A percentile compares a stretch with the other conserved stretches of the same genome.
These are phyloP conservation scores for Mamestra configurata DNA, from an alignment of 1,140 invertebrate species.

Conservation along the genomic window DNA sequence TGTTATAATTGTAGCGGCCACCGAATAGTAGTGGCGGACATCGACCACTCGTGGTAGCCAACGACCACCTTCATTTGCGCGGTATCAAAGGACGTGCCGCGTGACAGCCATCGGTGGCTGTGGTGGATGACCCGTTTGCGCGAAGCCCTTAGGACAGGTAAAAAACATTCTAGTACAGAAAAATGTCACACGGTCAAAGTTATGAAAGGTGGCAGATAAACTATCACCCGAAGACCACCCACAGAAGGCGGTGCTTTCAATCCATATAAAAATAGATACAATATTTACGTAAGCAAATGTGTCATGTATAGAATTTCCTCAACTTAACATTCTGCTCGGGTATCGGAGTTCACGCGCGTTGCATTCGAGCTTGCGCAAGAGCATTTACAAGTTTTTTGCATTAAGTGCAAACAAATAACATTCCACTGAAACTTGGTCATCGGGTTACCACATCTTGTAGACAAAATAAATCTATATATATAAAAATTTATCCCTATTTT, in stretches of 20 bases:
- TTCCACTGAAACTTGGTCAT: constrained; percentile 20
- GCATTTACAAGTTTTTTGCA: constrained; percentile 37
- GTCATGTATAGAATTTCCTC: constrained; percentile 7
- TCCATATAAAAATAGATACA: neutral
- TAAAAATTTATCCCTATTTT: too few relatives aligned
- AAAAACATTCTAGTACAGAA: too few relatives aligned
- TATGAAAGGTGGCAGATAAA: neutral
- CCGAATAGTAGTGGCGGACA: too few relatives aligned
- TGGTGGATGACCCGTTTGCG: too few relatives aligned
- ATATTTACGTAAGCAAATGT: neutral
- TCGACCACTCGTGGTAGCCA: too few relatives aligned
- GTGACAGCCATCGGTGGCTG: too few relatives aligned
- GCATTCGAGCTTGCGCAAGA: constrained; percentile 25
- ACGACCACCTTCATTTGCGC: too few relatives aligned
- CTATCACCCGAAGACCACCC: constrained; percentile 2
- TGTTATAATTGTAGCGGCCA: too few relatives aligned
- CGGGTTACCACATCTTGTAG: constrained; percentile 1
- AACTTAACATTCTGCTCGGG: constrained; percentile 28
- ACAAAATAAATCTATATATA: too few relatives aligned
- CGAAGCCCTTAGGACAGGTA: too few relatives aligned
- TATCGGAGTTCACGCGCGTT: constrained; percentile 12
- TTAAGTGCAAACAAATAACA: constrained; percentile 33
- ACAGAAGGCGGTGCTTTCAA: neutral
- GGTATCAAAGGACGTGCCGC: too few relatives aligned
- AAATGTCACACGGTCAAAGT: too few relatives aligned